Conservation (phyloP, 2,888 invertebrate genomes). For the Ochropleura leucogaster region DNA sequence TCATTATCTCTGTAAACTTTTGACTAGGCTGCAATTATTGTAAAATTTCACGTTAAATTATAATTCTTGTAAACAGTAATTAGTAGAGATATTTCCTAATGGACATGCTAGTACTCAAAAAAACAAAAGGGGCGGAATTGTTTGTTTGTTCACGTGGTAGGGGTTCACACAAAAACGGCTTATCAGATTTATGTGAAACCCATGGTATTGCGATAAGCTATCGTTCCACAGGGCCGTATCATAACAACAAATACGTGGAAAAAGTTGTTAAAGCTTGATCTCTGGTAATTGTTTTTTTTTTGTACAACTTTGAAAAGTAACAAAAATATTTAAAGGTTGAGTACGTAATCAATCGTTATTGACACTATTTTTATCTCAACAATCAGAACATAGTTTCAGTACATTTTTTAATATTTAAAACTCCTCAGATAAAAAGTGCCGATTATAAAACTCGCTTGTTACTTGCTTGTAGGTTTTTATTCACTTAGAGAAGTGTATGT, state of each 20-base stretch:
- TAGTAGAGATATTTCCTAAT: conserved; percentile 10
- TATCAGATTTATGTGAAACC: conserved; percentile 56
- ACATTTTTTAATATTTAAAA: background rate
- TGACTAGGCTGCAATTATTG: background rate
- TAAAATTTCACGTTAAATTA: background rate
- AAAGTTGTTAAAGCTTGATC: conserved; percentile 30
- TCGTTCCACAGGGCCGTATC: conserved; percentile 42
- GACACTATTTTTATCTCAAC: background rate
- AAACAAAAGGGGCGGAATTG: conserved; percentile 20
- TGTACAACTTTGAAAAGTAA: background rate
- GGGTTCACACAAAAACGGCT: conserved; percentile 45
- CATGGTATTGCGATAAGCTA: conserved; percentile 39
- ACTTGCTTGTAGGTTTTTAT: too few relatives aligned
- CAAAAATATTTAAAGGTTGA: background rate
- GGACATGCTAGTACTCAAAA: background rate
- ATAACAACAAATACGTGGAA: conserved; percentile 52
- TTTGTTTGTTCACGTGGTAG: conserved; percentile 51
- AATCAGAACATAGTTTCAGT: background rate
- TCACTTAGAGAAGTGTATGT: too few relatives aligned
- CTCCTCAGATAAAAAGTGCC: too few relatives aligned
- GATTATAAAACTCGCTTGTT: too few relatives aligned
- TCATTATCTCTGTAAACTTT: background rate
- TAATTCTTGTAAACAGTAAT: conserved; percentile 14
- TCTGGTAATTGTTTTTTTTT: conserved; percentile 14
- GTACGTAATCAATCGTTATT: too few relatives aligned